These are phyloP conservation scores for Lithophane leautieri DNA, from an alignment of 2,888 invertebrate genomes.

Conservation along the genomic window DNA sequence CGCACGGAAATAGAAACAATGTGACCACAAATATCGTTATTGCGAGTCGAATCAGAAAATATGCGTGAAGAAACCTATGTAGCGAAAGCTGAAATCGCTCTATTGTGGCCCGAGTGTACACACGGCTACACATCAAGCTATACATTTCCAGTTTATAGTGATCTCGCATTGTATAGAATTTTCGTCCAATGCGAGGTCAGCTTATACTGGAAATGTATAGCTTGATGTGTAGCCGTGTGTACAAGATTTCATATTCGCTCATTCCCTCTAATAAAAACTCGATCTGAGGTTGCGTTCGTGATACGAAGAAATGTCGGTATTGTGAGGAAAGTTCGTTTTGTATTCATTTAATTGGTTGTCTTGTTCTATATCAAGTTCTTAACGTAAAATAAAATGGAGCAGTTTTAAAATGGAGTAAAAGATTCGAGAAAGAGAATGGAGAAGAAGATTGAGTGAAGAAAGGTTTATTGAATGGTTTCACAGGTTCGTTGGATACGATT, in stretches of 20 bases:
- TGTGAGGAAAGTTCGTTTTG: constrained; percentile 33
- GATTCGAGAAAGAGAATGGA: background rate
- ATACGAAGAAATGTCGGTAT: constrained; percentile 40
- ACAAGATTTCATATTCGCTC: constrained; percentile 69
- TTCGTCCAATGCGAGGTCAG: no score
- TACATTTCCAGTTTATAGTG: no score
- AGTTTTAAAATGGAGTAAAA: constrained; percentile 29
- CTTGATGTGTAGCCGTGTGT: no score
- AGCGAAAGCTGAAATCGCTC: constrained; percentile 70
- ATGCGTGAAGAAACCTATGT: constrained; percentile 71
- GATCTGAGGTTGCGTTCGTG: constrained; percentile 45
- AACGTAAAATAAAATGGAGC: constrained; percentile 34
- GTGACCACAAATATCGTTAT: constrained; percentile 68
- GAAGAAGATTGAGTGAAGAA: no score
- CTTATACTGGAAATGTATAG: no score
- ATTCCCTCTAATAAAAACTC: constrained; percentile 67
- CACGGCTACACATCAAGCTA: no score
- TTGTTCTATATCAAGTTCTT: constrained; percentile 16
- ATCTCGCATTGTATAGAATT: no score
- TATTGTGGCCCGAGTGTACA: constrained; percentile 69
- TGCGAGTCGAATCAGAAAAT: constrained; percentile 75
- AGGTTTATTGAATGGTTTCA: background rate
- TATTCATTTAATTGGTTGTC: constrained; percentile 56
- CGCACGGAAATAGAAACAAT: constrained; percentile 75
- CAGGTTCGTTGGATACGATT: background rate